These are phyloP conservation scores for Ianthella basta DNA, from an alignment of 37 sponge, comb jelly and placozoan genomes.

Conservation along the genomic window DNA sequence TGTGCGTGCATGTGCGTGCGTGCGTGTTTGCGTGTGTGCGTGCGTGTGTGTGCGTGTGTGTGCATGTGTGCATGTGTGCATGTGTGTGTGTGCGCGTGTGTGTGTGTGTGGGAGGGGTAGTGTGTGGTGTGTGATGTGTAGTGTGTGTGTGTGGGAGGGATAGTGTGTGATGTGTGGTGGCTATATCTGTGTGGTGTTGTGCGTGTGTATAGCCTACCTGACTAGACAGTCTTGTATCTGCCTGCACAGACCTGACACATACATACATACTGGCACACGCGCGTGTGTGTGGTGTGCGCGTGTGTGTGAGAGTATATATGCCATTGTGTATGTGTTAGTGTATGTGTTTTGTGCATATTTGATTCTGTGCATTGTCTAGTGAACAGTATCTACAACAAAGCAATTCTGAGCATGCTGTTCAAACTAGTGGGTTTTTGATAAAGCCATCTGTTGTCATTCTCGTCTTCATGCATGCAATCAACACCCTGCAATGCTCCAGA, in stretches of 20 bases:
- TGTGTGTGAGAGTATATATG: not conserved
- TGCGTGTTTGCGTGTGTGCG: slow-evolving; percentile 7
- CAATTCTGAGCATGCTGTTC: too few species aligned
- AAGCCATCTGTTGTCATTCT: too few species aligned
- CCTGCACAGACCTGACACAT: not conserved
- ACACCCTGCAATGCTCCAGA: too few species aligned
- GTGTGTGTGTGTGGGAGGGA: not conserved
- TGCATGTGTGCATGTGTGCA: slow-evolving; percentile 3
- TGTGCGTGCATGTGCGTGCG: slow-evolving; percentile 22
- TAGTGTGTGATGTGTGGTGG: slow-evolving; percentile 4
- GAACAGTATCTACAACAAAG: too few species aligned
- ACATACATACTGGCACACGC: not conserved
- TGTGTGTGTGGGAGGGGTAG: not conserved
- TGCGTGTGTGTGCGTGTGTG: slow-evolving; percentile 22
- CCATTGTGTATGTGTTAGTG: not conserved
- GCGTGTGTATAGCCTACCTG: not conserved
- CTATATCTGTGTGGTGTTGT: not conserved
- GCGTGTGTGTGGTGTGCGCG: slow-evolving; percentile 19
- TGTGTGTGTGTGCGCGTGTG: slow-evolving; percentile 4
- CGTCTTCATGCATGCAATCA: too few species aligned
- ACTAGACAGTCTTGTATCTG: not conserved
- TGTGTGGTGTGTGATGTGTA: not conserved
- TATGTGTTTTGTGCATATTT: not conserved
- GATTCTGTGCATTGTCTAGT: too few species aligned
- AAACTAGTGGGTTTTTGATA: too few species aligned